Percentiles rank a stretch among this genome's conserved stretches.
These are phyloP conservation scores for Salmo trutta DNA, from an alignment of 2,797 vertebrate genomes.

Conservation along the genomic window DNA sequence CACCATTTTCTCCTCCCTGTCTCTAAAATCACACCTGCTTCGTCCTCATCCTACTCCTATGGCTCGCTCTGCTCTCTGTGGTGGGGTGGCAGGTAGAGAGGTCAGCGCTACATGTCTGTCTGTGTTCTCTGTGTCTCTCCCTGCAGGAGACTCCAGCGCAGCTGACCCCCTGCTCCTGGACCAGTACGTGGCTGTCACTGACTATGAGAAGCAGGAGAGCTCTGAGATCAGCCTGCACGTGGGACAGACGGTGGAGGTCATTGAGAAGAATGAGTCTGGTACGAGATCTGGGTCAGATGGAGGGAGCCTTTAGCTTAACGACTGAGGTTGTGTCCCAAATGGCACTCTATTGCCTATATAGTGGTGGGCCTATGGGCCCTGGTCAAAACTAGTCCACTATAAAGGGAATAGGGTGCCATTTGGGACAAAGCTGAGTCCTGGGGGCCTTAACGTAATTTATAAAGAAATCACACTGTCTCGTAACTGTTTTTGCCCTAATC, in stretches of 20 bases:
- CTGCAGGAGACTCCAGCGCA: constrained; percentile 82
- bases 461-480: neutral
- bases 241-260: constrained; percentile 97
- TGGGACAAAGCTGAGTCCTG: constrained; percentile 23
- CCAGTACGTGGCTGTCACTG: constrained; percentile 94
- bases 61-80: constrained; percentile 2
- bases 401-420: neutral
- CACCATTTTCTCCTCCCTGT: constrained; percentile 17
- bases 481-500: too few relatives aligned
- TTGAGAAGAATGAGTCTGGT: constrained; percentile 99
- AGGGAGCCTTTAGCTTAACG: constrained; percentile 62
- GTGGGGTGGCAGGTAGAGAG: constrained; percentile 46
- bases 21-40: constrained; percentile 50
- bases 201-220: constrained; percentile 98
- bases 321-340: neutral
- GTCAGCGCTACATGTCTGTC: constrained; percentile 59
- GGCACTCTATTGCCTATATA: constrained; percentile 54
- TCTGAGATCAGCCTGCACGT: constrained; percentile 94
- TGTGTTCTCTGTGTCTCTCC: neutral
- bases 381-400: neutral
- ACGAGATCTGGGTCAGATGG: constrained; percentile 78
- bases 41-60: constrained; percentile 21
- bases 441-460: neutral
- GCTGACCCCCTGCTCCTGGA: constrained; percentile 90
- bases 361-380: neutral